These are phyloP conservation scores for Beroe forskalii DNA, from an alignment of 37 sponge, comb jelly and placozoan species.

Conservation along the genomic window DNA sequence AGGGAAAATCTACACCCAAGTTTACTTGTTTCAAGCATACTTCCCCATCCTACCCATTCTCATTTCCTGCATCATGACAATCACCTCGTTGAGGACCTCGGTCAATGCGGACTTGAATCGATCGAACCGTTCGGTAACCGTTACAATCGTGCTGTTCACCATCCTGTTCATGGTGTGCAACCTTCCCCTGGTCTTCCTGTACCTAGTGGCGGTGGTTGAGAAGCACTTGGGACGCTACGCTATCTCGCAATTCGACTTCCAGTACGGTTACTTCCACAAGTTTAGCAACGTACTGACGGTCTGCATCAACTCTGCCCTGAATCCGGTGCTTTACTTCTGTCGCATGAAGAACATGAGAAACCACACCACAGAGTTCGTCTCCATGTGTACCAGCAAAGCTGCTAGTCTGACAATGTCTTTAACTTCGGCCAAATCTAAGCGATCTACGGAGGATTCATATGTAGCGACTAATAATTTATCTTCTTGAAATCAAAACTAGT, in stretches of 20 bases:
- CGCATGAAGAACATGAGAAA: background rate
- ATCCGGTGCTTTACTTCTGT: background rate
- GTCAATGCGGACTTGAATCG: background rate
- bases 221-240: background rate
- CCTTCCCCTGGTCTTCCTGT: background rate
- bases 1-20: background rate
- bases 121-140: background rate
- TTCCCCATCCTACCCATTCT: constrained; percentile 53
- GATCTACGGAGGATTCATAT: too few relatives aligned
- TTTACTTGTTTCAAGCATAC: constrained; percentile 2
- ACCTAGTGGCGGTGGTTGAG: background rate
- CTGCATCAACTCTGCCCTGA: background rate
- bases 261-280: background rate
- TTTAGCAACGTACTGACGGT: background rate
- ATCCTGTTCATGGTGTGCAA: constrained; percentile 33
- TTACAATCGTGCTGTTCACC: constrained; percentile 31
- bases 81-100: background rate
- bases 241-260: background rate
- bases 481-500: too few relatives aligned
- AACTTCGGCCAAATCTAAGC: too few relatives aligned
- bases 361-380: background rate
- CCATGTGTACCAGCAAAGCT: background rate
- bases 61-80: constrained; percentile 21
- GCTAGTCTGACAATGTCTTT: too few relatives aligned
- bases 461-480: too few relatives aligned